Conservation (phyloP, 2,888 invertebrate genomes). For the Copidosoma aretas region DNA sequence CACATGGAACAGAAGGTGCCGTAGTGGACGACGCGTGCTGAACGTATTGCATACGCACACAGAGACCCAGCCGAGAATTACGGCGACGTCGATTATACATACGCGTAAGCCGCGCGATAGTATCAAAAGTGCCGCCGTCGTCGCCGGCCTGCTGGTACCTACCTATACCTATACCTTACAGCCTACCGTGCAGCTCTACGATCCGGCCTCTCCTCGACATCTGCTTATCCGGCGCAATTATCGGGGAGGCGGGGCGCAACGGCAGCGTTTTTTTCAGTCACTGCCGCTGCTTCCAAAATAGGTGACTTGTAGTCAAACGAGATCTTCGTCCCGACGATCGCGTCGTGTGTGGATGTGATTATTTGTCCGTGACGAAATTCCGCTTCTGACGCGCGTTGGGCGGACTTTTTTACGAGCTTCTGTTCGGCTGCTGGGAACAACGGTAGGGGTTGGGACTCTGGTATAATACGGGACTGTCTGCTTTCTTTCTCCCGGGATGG, state of each 20-base stretch:
- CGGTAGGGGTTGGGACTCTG: too few species aligned
- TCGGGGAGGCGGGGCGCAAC: slow-evolving; percentile 25
- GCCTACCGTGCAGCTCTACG: slow-evolving; percentile 40
- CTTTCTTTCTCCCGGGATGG: too few species aligned
- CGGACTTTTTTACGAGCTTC: too few species aligned
- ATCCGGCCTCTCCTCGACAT: slow-evolving; percentile 41
- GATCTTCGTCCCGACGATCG: background rate
- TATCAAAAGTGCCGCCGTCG: slow-evolving; percentile 28
- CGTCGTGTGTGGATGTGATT: background rate
- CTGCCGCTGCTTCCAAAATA: background rate
- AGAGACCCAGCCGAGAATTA: slow-evolving; percentile 16
- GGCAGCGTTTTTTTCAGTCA: background rate
- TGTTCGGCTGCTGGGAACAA: too few species aligned
- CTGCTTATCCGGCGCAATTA: slow-evolving; percentile 48
- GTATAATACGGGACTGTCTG: too few species aligned
- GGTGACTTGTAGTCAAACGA: background rate
- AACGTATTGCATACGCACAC: background rate
- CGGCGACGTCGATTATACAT: slow-evolving; percentile 13
- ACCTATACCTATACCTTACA: too few species aligned
- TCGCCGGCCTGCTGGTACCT: slow-evolving; percentile 18
- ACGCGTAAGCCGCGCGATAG: slow-evolving; percentile 8
- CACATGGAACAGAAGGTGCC: slow-evolving; percentile 20
- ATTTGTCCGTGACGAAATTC: background rate
- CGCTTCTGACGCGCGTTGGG: too few species aligned
- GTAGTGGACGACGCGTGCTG: slow-evolving; percentile 24